Base-by-base conservation (phyloP, 1,140 invertebrate species). In the Catajapyx aquilonaris region DNA sequence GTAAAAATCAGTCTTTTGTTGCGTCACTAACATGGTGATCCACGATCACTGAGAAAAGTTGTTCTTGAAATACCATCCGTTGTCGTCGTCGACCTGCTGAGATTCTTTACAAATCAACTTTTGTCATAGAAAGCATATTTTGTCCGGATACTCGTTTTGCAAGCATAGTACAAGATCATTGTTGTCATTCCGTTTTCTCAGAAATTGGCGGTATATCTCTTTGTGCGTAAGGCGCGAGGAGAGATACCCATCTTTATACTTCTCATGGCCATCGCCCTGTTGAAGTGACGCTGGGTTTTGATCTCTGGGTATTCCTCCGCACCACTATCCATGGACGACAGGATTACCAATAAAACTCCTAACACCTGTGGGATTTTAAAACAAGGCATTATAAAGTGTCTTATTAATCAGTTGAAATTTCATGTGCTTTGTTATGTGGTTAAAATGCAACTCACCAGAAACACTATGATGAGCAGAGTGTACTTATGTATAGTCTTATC, bases 201-300 rank as follows among this genome's bases (percentile, higher is more conserved):
- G 34, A 21, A 19, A 17, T 11, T 33, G 9, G n/a, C 25, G 25
- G n/a, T 13, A 34, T 7, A 34, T 25, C 33, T 45, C 23, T 5
- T 34, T 28, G 41, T 25, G 20, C 57, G 44, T 10, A 60, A 57
- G 21, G 61, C 46, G 37, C 54, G 46, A 10, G 56, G 58, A 37
- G 59, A 61, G 17, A 64, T 61, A 1, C 61, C 59, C n/a, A 55
- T 49, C 40, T 60, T 61, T 20, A 85, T 61, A 34, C 76, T 77
- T 16, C 77, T 64, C 78, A 84, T 84, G 3, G 79, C 77, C 74
- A 84, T 79, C 2, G 79, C 76, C 35, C 79, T 63, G 57, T 81
- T 84, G 50, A 83, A 84, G 51, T 84, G 79, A 9, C 79, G 65
- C 21, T 69, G 68, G 11, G 72, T 68, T 48, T 78, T 76, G 41